Conservation (phyloP, 1,140 invertebrate genomes). For the Drosophila pruinosa region DNA sequence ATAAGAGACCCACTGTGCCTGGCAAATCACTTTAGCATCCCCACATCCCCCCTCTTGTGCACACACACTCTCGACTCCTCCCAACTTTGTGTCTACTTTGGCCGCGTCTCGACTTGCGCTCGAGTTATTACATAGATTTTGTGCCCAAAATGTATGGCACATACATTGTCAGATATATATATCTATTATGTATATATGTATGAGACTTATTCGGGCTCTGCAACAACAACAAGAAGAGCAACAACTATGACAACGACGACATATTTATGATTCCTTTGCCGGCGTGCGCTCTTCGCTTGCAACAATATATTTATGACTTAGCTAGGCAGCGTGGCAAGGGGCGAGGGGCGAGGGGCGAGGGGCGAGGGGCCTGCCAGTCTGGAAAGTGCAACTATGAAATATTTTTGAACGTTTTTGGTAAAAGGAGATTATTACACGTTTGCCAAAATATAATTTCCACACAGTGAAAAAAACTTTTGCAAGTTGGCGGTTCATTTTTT, state of each 20-base stretch:
- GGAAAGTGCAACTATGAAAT: slow-evolving; percentile 76
- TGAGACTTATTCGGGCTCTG: slow-evolving; percentile 23
- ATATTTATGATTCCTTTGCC: slow-evolving; percentile 66
- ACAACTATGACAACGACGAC: slow-evolving; percentile 48
- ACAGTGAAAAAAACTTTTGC: slow-evolving; percentile 55
- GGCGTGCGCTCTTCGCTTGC: slow-evolving; percentile 7
- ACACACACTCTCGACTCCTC: slow-evolving; percentile 7
- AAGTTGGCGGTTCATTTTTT: slow-evolving; percentile 42
- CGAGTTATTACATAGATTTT: slow-evolving; percentile 77
- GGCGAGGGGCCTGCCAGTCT: slow-evolving; percentile 8
- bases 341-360: not conserved
- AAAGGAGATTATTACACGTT: slow-evolving; percentile 72
- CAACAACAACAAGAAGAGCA: not conserved
- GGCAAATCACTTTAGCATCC: slow-evolving; percentile 12
- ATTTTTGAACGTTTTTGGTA: slow-evolving; percentile 55
- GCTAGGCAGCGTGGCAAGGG: not conserved
- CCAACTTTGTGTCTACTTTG: slow-evolving; percentile 48
- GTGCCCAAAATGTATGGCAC: slow-evolving; percentile 67
- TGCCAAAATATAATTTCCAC: slow-evolving; percentile 75
- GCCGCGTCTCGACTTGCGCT: slow-evolving; percentile 26
- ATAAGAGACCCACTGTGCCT: slow-evolving; percentile 15
- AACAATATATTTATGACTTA: slow-evolving; percentile 55
- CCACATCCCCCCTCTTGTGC: not conserved
- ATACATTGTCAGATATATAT: slow-evolving; percentile 39
- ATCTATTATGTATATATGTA: not conserved